A percentile compares a stretch with the other conserved stretches of the same genome.
These are phyloP conservation scores for Hippoglossus hippoglossus DNA, from an alignment of 2,797 vertebrate species.

Conservation along the genomic window DNA sequence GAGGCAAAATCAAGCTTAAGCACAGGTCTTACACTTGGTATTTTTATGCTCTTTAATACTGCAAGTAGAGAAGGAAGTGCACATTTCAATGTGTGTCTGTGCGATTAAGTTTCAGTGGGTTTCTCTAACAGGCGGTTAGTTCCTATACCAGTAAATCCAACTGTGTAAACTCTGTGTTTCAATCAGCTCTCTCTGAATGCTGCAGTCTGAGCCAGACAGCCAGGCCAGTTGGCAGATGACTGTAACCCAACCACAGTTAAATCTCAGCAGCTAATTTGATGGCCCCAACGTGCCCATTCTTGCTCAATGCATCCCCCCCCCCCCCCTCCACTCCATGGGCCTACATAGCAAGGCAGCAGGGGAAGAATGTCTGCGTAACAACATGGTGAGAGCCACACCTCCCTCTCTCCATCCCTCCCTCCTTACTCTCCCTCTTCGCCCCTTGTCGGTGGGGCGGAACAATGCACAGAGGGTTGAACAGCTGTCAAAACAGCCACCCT, in stretches of 20 bases:
- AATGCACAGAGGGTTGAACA: slow-evolving; percentile 43
- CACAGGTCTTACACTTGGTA: no score
- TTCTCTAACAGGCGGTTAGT: slow-evolving; percentile 23
- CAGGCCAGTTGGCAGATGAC: slow-evolving; percentile 41
- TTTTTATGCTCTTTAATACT: no score
- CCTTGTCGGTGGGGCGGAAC: slow-evolving; percentile 29
- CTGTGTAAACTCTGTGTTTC: slow-evolving; percentile 27
- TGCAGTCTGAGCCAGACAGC: slow-evolving; percentile 35
- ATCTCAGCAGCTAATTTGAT: slow-evolving; percentile 68
- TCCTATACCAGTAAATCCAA: slow-evolving; percentile 35
- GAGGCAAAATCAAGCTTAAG: no score
- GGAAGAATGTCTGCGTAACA: slow-evolving; percentile 56
- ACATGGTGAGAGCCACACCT: slow-evolving; percentile 31
- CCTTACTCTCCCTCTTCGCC: slow-evolving; percentile 3
- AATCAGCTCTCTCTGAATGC: slow-evolving; percentile 31
- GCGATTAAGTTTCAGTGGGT: background rate
- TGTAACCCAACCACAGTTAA: slow-evolving; percentile 57
- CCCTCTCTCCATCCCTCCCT: background rate
- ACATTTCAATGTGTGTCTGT: no score
- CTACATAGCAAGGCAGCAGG: slow-evolving; percentile 39
- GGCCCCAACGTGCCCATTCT: slow-evolving; percentile 63
- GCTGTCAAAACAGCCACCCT: slow-evolving; percentile 61
- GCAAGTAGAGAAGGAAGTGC: background rate
- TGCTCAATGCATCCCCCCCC: slow-evolving; percentile 49
- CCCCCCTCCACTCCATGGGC: slow-evolving; percentile 41